Base-by-base conservation (phyloP, 2,797 vertebrate genomes). In the Pseudotriccus pelzelni region DNA sequence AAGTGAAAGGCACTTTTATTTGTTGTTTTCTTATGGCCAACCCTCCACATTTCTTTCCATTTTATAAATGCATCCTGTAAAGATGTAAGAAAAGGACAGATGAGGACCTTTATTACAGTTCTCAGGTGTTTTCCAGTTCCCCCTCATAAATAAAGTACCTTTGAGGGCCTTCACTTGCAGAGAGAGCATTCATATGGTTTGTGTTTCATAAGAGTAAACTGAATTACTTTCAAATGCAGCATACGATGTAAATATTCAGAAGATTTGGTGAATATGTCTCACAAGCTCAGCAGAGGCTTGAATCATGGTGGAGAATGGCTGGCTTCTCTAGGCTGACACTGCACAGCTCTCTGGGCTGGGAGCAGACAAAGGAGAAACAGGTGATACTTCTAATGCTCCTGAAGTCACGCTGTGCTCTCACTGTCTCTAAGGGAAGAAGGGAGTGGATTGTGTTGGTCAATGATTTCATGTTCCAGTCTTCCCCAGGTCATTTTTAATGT, bases 401-500 rank as follows among this genome's bases (percentile, higher is more conserved):
- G 34, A n/a, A 53, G 39, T 3, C 36, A 6, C 10, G 5, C 47
- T 52, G 64, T 4, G 4, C 17, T 63, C n/a, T 68, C 18, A 0
- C 16, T 20, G 32, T 15, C 30, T 17, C 28, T 56, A 34, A 17
- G 49, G 24, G 28, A 78, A 49, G 19, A 32, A 77, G 22, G n/a
- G 34, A 6, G 3, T 32, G 25, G 37, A 22, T 12, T 46, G 10
- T 2, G 11, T 3, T 50, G 59, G 12, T 14, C 1, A 1, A 8
- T 20, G 9, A 12, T 58, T 55, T 44, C 11, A 1, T 20, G 7
- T 39, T 56, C 21, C 25, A 21, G 20, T 18, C 12, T 32, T 27
- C 15, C 46, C 27, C 11, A 30, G 34, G 60, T 17, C 32, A 7
- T 11, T 55, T 27, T 36, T 7, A 19, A 22, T 7, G 10, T 5